Evolutionary conservation across 2,113 vertebrate genomes (phyloP).

Genomic region (Neotoma lepida): DNA sequence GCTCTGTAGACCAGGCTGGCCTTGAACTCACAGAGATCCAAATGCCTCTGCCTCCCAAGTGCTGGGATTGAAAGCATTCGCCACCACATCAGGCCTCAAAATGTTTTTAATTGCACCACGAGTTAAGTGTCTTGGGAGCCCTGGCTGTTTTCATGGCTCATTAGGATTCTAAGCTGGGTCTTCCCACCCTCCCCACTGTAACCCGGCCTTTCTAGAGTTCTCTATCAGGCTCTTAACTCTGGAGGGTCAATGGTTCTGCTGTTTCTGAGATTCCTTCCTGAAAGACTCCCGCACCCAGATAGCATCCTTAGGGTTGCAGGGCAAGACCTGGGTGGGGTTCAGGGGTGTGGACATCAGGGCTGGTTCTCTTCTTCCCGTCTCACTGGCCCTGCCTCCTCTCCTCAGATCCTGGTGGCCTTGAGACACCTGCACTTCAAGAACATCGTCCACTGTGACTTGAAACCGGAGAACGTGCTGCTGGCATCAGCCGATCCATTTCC

Average conservation of each 20-base stretch:
- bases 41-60: not conserved
- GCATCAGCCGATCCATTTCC: conserved; percentile 94
- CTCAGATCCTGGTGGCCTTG: conserved; percentile 92
- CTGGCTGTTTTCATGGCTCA: not conserved
- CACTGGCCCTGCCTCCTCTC: not conserved
- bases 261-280: not conserved
- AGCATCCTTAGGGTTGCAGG: not conserved
- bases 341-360: too few species aligned
- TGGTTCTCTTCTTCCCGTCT: not conserved
- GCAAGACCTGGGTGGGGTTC: too few species aligned
- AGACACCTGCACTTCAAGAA: conserved; percentile 95
- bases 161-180: too few species aligned
- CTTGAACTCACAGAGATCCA: not conserved
- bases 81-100: not conserved
- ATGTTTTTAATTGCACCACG: not conserved
- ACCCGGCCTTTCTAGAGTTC: not conserved
- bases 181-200: not conserved
- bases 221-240: not conserved
- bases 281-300: accelerated
- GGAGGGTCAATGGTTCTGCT: not conserved
- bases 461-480: conserved; percentile 94
- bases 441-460: conserved; percentile 95
- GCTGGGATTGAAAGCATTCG: not conserved
- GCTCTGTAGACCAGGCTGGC: not conserved
- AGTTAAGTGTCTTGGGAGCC: not conserved